Evolutionary conservation across 1,140 invertebrate species (phyloP).

Genomic region (Nilaparvata lugens): DNA sequence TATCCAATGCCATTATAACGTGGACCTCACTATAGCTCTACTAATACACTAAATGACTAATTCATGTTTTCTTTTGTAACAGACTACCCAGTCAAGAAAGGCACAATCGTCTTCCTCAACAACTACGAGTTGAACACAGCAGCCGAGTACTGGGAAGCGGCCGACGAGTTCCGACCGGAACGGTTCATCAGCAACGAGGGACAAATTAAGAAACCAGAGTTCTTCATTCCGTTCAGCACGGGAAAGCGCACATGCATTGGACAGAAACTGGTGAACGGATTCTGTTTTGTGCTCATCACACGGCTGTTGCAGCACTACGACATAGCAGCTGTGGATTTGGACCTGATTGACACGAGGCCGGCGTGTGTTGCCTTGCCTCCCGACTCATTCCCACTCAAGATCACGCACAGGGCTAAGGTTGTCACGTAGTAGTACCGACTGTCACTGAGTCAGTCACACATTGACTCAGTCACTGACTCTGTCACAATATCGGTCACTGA

Average conservation of each 20-base stretch:
- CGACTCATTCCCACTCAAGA: slow-evolving; percentile 49
- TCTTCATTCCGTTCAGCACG: slow-evolving; percentile 79
- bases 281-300: slow-evolving; percentile 60
- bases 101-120: slow-evolving; percentile 76
- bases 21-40: too few species aligned
- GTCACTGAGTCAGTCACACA: too few species aligned
- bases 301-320: slow-evolving; percentile 66
- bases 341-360: slow-evolving; percentile 45
- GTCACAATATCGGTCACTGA: too few species aligned
- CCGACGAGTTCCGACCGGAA: slow-evolving; percentile 58
- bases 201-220: slow-evolving; percentile 39
- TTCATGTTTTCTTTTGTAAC: slow-evolving; percentile 22
- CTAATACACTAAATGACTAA: not conserved
- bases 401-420: slow-evolving; percentile 43
- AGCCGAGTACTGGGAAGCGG: slow-evolving; percentile 57
- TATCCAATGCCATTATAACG: too few species aligned
- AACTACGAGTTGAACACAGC: slow-evolving; percentile 76
- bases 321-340: slow-evolving; percentile 44
- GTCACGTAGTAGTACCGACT: too few species aligned
- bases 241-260: slow-evolving; percentile 81
- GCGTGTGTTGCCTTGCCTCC: slow-evolving; percentile 60
- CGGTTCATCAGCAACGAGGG: slow-evolving; percentile 53
- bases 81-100: slow-evolving; percentile 63
- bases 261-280: slow-evolving; percentile 66
- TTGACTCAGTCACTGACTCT: too few species aligned